Conservation (phyloP, 2,888 invertebrate species). For the Drosophila aldrichi region DNA sequence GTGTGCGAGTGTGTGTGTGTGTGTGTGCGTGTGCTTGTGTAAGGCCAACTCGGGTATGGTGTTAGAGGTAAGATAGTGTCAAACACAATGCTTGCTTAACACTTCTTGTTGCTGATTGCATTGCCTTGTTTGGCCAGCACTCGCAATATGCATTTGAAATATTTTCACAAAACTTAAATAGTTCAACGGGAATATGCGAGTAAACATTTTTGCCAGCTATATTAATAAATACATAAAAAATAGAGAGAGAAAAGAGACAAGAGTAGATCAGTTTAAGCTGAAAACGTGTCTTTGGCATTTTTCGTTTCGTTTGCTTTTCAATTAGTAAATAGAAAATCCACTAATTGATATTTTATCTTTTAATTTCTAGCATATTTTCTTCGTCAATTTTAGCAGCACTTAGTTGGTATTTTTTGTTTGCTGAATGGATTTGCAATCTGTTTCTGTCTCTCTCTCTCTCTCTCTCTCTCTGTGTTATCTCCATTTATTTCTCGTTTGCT, state of each 20-base stretch:
- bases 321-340: slow-evolving; percentile 64
- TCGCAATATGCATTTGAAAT: slow-evolving; percentile 44
- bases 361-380: slow-evolving; percentile 59
- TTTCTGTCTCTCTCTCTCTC: too few relatives aligned
- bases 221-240: slow-evolving; percentile 8
- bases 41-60: background rate
- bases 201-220: slow-evolving; percentile 26
- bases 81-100: slow-evolving; percentile 78
- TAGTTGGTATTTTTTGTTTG: slow-evolving; percentile 57
- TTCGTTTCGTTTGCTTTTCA: slow-evolving; percentile 69
- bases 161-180: slow-evolving; percentile 54
- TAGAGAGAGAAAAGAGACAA: too few relatives aligned
- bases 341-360: slow-evolving; percentile 78
- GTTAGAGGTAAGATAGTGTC: slow-evolving; percentile 55
- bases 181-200: slow-evolving; percentile 5
- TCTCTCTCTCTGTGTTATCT: slow-evolving; percentile 14
- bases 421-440: slow-evolving; percentile 37
- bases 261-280: slow-evolving; percentile 15
- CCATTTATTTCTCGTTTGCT: slow-evolving; percentile 42
- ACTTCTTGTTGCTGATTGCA: slow-evolving; percentile 73
- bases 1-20: slow-evolving; percentile 13
- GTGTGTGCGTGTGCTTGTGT: background rate
- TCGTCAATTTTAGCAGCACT: slow-evolving; percentile 8
- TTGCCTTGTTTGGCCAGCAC: slow-evolving; percentile 65
- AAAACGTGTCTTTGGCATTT: slow-evolving; percentile 66